phyloP scores from a whole-genome alignment of 2,888 invertebrate genomes.

The Cremastinae sp. region DNA sequence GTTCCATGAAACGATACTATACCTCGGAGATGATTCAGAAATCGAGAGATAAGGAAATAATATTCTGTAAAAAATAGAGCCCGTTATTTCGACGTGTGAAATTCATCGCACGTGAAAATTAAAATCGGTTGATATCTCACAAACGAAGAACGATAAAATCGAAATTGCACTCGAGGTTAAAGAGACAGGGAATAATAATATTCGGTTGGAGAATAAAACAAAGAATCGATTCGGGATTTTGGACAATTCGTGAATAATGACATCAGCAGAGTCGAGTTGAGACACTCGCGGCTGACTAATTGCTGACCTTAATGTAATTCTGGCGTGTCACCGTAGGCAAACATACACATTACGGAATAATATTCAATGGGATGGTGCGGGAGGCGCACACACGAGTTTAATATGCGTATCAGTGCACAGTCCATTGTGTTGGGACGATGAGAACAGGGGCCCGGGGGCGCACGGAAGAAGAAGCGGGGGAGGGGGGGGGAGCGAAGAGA shows the following conservation, averaged over 20 bases:
- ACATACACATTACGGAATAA: conserved; percentile 6
- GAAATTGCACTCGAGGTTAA: too few relatives aligned
- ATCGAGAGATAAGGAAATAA: too few relatives aligned
- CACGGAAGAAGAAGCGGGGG: not conserved
- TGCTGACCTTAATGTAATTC: conserved; percentile 54
- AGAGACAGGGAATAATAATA: too few relatives aligned
- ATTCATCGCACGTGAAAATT: too few relatives aligned
- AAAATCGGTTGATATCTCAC: too few relatives aligned
- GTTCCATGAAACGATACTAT: not conserved
- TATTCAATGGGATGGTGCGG: conserved; percentile 17
- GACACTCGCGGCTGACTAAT: conserved; percentile 32
- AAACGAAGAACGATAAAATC: too few relatives aligned
- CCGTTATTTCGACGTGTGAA: too few relatives aligned
- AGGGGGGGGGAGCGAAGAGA: conserved; percentile 3
- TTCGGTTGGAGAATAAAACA: conserved; percentile 7
- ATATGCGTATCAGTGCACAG: conserved; percentile 1
- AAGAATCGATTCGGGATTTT: conserved; percentile 17
- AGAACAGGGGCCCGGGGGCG: conserved; percentile 4
- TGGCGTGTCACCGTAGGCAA: conserved; percentile 42
- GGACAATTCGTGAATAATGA: conserved; percentile 19
- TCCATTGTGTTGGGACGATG: conserved; percentile 13
- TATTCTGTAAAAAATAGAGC: conserved; percentile 6
- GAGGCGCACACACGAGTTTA: conserved; percentile 5
- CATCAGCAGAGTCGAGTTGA: too few relatives aligned
- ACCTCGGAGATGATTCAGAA: too few relatives aligned